A percentile compares a stretch with the other conserved stretches of the same genome.
Evolutionary conservation across 2,797 vertebrate species (phyloP).

Genomic region (Falco concolor): DNA sequence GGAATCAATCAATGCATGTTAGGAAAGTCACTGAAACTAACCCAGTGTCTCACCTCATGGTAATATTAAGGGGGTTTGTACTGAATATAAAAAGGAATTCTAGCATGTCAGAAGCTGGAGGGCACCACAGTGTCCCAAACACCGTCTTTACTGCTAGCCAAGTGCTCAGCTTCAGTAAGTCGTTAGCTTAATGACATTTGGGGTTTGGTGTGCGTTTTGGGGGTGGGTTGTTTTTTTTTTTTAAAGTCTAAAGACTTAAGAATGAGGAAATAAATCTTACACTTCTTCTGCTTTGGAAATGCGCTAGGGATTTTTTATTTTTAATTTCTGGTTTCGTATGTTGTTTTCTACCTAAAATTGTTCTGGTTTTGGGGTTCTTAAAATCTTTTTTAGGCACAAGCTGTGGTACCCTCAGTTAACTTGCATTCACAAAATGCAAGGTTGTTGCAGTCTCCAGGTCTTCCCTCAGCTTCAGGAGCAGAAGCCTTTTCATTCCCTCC

Average conservation of each 20-base stretch:
- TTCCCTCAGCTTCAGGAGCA: constrained; percentile 73
- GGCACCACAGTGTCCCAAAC: neutral
- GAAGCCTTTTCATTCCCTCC: constrained; percentile 88
- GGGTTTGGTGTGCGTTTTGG: neutral
- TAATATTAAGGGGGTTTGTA: neutral
- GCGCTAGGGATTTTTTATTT: neutral
- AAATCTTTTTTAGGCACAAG: constrained; percentile 75
- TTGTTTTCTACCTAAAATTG: neutral
- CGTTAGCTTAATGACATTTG: neutral
- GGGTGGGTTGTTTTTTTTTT: neutral
- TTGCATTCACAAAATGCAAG: constrained; percentile 82
- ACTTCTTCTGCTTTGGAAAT: neutral
- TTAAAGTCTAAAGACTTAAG: neutral
- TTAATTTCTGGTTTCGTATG: accelerated
- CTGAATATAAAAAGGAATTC: neutral
- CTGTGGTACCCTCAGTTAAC: constrained; percentile 79
- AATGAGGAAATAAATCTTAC: neutral
- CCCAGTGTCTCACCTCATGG: neutral
- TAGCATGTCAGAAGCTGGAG: neutral
- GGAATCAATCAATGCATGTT: neutral
- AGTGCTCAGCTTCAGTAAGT: neutral
- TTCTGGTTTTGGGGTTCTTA: neutral
- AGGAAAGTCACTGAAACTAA: neutral
- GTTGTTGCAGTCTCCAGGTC: constrained; percentile 83
- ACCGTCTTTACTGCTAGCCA: neutral